These are phyloP conservation scores for Drosophila antonietae DNA, from an alignment of 2,888 invertebrate genomes.

Conservation along the genomic window DNA sequence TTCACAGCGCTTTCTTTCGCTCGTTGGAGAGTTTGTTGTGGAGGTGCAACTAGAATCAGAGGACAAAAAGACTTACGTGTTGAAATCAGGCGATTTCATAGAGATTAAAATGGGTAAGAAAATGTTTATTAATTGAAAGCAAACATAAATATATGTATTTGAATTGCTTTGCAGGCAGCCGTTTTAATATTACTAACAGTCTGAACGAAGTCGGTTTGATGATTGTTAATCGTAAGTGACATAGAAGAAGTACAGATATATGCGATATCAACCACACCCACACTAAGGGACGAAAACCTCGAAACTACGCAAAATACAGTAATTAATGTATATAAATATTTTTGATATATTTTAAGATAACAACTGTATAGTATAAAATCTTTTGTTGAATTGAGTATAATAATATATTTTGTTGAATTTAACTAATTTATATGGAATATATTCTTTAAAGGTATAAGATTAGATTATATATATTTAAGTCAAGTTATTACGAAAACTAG, in stretches of 20 bases:
- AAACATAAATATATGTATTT: background rate
- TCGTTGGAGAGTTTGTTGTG: conserved; percentile 61
- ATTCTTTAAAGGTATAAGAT: background rate
- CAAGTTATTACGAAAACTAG: too few species aligned
- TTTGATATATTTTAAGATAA: background rate
- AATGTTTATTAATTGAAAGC: background rate
- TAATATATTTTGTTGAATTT: conserved; percentile 23
- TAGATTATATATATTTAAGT: too few species aligned
- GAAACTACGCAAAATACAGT: background rate
- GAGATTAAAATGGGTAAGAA: conserved; percentile 59
- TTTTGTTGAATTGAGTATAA: background rate
- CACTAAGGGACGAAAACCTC: background rate
- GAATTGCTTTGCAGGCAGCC: conserved; percentile 35
- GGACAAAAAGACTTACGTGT: conserved; percentile 13
- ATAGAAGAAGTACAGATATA: too few species aligned
- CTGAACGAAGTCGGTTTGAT: conserved; percentile 27
- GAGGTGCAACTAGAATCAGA: background rate
- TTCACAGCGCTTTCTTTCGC: conserved; percentile 59
- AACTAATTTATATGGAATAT: background rate
- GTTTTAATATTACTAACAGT: conserved; percentile 35
- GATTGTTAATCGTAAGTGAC: conserved; percentile 29
- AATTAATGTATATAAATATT: background rate
- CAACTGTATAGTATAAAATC: background rate
- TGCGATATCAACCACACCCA: background rate
- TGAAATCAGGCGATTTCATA: conserved; percentile 64